Base-by-base conservation (phyloP, 1,140 invertebrate species). In the Drosophila hydei region DNA sequence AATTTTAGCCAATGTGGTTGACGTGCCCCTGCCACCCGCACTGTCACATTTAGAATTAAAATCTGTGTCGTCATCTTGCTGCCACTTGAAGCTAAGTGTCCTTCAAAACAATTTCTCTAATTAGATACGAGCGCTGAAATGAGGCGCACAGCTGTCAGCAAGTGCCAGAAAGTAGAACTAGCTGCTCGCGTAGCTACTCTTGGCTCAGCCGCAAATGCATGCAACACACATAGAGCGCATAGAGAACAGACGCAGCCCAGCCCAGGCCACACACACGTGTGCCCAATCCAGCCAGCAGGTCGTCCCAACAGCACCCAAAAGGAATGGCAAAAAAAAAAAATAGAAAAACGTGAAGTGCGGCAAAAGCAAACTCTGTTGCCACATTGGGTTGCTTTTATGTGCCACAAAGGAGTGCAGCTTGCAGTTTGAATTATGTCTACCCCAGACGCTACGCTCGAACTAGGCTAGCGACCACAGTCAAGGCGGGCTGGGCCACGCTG, bases 21-120 rank as follows among this genome's bases (percentile, higher is more conserved):
- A 21, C 43, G 43, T 25, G 9, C 30, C 30, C 30, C 9, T 33
- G 2, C 2, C 25, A 47, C 36, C 12, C 12, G 14, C 48, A 61
- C 36, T 50, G 12, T 12, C 36, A 3, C 42, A 1, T 12, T 23
- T 6, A 40, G 21, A 40, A 52, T 47, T 58, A 38, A 74, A 77
- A 85, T 84, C 68, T 84, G 33, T 84, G 77, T 73, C 77, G 65
- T 43, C 74, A 68, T 65, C 76, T 79, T 75, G 64, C 76, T 76
- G 78, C 79, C 77, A 70, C 79, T 79, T 70, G 52, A 50, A 38
- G 19, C 73, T 55, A 70, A 89, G 88, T 87, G 88, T 87, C 88
- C 88, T 90, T 90, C 88, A 90, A 90, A 84, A 87, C 67, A 87
- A 87, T 90, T 83, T 80, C 77, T 77, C 77, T 89, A 79, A 85